A percentile compares a stretch with the other conserved stretches of the same genome.
Evolutionary conservation across 2,113 vertebrate genomes (phyloP).

Genomic region (Phalacrocorax brasilianus): DNA sequence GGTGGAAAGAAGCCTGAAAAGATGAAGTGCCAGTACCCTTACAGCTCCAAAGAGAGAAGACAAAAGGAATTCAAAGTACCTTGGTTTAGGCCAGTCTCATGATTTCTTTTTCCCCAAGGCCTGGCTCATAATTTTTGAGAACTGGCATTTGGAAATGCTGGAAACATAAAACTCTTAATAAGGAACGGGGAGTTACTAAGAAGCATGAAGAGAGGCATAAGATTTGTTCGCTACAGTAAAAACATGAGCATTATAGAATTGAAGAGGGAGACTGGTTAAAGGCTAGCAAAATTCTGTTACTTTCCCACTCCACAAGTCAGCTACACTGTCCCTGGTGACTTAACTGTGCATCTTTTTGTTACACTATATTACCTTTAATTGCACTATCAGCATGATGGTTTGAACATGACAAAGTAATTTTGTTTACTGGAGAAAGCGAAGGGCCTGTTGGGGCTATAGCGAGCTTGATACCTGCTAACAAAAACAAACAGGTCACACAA

Average conservation of each 20-base stretch:
- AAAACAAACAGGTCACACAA: background rate
- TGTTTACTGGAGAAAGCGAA: background rate
- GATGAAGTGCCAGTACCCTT: constrained; percentile 29
- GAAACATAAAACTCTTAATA: constrained; percentile 31
- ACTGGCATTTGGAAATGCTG: background rate
- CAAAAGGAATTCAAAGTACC: constrained; percentile 21
- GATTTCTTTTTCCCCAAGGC: constrained; percentile 23
- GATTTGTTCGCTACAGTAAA: background rate
- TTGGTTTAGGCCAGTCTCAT: constrained; percentile 23
- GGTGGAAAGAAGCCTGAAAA: constrained; percentile 20
- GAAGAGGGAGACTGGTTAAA: constrained; percentile 7
- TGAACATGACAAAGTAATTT: background rate
- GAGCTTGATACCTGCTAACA: background rate
- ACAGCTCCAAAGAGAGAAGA: constrained; percentile 28
- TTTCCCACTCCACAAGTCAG: background rate
- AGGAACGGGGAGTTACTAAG: constrained; percentile 5
- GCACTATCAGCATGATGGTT: background rate
- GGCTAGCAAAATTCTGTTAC: background rate
- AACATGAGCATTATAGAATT: background rate
- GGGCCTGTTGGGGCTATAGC: background rate
- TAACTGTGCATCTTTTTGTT: background rate
- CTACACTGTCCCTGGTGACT: background rate
- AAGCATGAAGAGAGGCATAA: background rate
- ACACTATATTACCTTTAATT: constrained; percentile 21
- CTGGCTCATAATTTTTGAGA: constrained; percentile 19